Evolutionary conservation across 2,113 vertebrate species (phyloP), one percentile per base, ranked within the genome.

Genomic region (Misgurnus mizolepis): DNA sequence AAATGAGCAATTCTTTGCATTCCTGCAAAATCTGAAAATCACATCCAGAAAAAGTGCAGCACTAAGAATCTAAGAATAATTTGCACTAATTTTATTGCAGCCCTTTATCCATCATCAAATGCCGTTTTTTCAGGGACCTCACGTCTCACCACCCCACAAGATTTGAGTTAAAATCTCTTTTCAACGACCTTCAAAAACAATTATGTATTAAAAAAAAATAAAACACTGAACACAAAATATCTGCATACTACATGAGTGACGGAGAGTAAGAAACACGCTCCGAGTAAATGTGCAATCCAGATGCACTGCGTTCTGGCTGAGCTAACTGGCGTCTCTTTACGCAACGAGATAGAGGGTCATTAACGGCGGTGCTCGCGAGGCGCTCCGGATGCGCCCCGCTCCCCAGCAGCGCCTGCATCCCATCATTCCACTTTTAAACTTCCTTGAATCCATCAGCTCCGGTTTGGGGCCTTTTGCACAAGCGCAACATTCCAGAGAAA

Each of bases 391-490:
- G 82, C 85, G 27, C 78, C 78, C 53, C 55, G 80, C 85, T 82
- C 85, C 72, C 85, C 76, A 80, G 76, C 82, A 87, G 88, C 82
- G 91, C 90, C 92, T 92, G 92, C 72, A 89, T 92, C 91, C 89
- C 89, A 93, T 93, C 92, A 91, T 84, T 76, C 82, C 77, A 56
- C 88, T 86, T 89, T 88, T 74, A 91, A 90, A 90, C 87, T 88
- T 91, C 87, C 88, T 89, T 88, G 58, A 88, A 89, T 89, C 89
- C 88, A 88, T 88, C 89, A 71, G 86, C 87, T 83, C 73, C 70
- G 86, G 84, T 89, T 91, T 80, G 89, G 91, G 92, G 88, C 86
- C 88, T 91, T 86, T 87, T 88, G 90, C 90, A 86, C 89, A 85
- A 89, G 89, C 76, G 78, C 87, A 6, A 82, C 90, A 93, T 92